Evolutionary conservation across 2,888 invertebrate genomes (phyloP).

Genomic region (Emmelina monodactyla): DNA sequence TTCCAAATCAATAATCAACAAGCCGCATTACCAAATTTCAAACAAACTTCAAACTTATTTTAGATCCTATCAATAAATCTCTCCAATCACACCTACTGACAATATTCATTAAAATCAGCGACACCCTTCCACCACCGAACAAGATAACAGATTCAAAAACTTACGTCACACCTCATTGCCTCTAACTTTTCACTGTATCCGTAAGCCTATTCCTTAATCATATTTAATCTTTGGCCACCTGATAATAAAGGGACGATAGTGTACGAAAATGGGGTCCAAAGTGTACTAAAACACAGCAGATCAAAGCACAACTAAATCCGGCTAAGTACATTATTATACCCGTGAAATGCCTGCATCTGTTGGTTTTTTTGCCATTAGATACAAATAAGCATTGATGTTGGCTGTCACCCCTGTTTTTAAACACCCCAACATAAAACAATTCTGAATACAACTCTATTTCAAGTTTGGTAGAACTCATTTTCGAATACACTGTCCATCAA

Average conservation of each 20-base stretch:
- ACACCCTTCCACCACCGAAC: too few relatives aligned
- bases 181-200: conserved; percentile 17
- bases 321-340: conserved; percentile 62
- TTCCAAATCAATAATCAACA: too few relatives aligned
- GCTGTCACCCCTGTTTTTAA: conserved; percentile 31
- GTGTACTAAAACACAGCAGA: conserved; percentile 36
- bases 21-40: too few relatives aligned
- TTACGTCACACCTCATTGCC: conserved; percentile 31
- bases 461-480: not conserved
- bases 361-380: conserved; percentile 61
- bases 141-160: conserved; percentile 22
- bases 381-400: conserved; percentile 57
- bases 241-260: too few relatives aligned
- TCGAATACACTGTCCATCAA: not conserved
- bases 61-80: too few relatives aligned
- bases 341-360: conserved; percentile 64
- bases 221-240: too few relatives aligned
- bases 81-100: too few relatives aligned
- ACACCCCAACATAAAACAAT: not conserved
- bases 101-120: too few relatives aligned
- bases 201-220: conserved; percentile 35
- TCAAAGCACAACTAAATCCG: conserved; percentile 55
- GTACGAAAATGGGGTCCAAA: too few relatives aligned
- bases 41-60: too few relatives aligned
- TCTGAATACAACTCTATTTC: not conserved